These are phyloP conservation scores for Entelurus aequoreus DNA, from an alignment of 2,113 vertebrate species.

Conservation along the genomic window DNA sequence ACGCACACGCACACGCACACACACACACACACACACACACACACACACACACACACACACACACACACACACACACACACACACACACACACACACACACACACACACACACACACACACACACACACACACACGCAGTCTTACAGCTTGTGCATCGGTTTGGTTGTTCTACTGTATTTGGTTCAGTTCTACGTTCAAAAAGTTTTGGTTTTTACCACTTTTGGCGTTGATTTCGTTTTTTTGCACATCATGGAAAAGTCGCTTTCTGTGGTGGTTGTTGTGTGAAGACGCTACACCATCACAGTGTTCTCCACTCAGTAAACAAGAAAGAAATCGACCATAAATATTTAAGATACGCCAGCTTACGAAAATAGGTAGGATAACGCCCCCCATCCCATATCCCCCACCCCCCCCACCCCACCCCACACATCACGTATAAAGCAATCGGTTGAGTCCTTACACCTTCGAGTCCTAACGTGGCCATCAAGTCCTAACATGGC, in stretches of 20 bases:
- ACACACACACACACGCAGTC: conserved; percentile 7
- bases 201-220: conserved; percentile 63
- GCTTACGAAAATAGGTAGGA: conserved; percentile 67
- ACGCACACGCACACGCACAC: conserved; percentile 15
- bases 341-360: conserved; percentile 16
- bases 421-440: conserved; percentile 50
- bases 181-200: conserved; percentile 58
- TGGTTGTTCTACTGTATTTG: conserved; percentile 68
- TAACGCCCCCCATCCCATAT: conserved; percentile 30
- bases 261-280: not conserved
- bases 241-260: no score
- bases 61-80: conserved; percentile 17
- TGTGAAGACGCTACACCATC: conserved; percentile 70
- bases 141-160: conserved; percentile 64
- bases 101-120: not conserved
- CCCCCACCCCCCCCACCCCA: not conserved
- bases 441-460: conserved; percentile 60
- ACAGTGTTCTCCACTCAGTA: conserved; percentile 68
- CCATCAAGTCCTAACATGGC: conserved; percentile 23
- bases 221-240: conserved; percentile 54
- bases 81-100: conserved; percentile 13
- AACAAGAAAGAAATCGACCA: conserved; percentile 42
- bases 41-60: conserved; percentile 4
- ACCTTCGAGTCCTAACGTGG: conserved; percentile 13
- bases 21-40: not conserved